These are phyloP conservation scores for Cylindroiulus punctatus DNA, from an alignment of 2,888 invertebrate species.

Conservation along the genomic window DNA sequence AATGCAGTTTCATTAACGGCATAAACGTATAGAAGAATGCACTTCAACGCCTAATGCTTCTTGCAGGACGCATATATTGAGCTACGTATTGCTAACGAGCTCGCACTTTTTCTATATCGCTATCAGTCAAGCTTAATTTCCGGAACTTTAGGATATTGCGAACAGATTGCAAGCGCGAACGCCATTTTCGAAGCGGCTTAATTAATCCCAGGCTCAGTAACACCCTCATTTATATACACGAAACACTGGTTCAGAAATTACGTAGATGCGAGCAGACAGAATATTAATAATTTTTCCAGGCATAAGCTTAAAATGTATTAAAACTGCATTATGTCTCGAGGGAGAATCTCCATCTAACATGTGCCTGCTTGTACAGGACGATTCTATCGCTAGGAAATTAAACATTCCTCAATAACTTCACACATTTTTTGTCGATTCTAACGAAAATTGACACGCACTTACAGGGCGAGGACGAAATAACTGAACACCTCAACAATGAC, in stretches of 20 bases:
- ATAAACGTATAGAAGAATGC: slow-evolving; percentile 13
- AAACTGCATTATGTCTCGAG: background rate
- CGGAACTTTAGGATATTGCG: slow-evolving; percentile 42
- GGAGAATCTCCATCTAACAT: background rate
- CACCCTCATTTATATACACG: slow-evolving; percentile 22
- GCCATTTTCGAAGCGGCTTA: background rate
- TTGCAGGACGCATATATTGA: background rate
- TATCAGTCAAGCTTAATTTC: slow-evolving; percentile 42
- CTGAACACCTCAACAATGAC: no score
- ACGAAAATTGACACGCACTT: no score
- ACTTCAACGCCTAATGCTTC: background rate
- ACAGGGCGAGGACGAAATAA: no score
- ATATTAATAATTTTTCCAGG: background rate
- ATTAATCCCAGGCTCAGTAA: slow-evolving; percentile 28
- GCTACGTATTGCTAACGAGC: background rate
- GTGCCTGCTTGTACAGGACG: no score
- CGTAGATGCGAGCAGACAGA: background rate
- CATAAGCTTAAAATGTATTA: background rate
- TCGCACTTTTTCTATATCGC: slow-evolving; percentile 33
- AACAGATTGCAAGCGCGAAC: slow-evolving; percentile 30
- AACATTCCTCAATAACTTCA: no score
- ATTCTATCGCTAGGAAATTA: no score
- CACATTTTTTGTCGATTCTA: no score
- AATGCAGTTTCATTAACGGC: slow-evolving; percentile 24
- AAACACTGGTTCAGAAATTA: slow-evolving; percentile 22